Conservation (phyloP, 2,888 invertebrate species). For the Macrosiphum euphorbiae region DNA sequence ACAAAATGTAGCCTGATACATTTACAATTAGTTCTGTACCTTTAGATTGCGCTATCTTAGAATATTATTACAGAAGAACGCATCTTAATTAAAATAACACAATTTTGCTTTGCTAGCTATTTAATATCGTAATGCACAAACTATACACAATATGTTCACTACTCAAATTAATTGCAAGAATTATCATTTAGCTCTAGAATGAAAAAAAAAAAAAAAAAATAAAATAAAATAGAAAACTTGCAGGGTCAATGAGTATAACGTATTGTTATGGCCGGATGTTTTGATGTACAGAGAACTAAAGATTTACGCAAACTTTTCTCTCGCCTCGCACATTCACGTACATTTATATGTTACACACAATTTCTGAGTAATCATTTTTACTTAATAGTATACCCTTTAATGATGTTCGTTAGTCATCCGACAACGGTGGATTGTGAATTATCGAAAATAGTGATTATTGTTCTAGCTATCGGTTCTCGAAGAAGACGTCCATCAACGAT, state of each 20-base stretch:
- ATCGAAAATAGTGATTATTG: neutral
- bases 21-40: too few relatives aligned
- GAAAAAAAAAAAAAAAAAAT: neutral
- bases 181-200: neutral
- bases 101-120: neutral
- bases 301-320: neutral
- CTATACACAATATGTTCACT: neutral
- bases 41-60: neutral
- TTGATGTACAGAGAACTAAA: neutral
- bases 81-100: too few relatives aligned
- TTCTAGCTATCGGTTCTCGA: neutral
- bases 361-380: constrained; percentile 10
- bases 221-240: neutral
- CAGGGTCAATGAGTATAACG: neutral
- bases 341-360: neutral
- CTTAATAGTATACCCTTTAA: neutral
- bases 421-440: neutral
- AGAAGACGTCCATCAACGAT: neutral
- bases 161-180: neutral
- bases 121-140: neutral
- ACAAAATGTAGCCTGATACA: too few relatives aligned
- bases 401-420: neutral
- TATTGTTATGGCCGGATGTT: neutral
- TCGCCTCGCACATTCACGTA: neutral
- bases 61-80: neutral